A percentile compares a stretch with the other conserved stretches of the same genome.
Conservation (phyloP, 1,140 invertebrate genomes). For the Drosophila erecta region DNA sequence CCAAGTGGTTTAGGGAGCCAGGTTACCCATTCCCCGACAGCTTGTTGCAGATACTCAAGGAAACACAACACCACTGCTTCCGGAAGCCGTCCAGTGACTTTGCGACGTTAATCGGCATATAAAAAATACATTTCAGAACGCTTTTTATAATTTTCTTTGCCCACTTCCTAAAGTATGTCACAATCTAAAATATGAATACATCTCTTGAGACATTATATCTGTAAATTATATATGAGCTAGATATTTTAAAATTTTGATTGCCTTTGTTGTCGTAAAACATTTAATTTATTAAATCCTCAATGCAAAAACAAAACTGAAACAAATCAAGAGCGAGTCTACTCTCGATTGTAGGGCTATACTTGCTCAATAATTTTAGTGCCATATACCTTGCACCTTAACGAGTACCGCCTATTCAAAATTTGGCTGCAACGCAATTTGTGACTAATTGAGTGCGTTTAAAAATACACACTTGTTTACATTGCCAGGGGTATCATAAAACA, state of each 20-base stretch:
- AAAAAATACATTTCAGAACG: not conserved
- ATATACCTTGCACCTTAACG: not conserved
- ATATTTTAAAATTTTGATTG: too few relatives aligned
- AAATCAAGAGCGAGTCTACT: too few relatives aligned
- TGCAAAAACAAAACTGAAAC: too few relatives aligned
- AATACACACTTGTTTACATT: not conserved
- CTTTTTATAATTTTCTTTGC: not conserved
- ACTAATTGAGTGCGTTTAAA: slow-evolving; percentile 2
- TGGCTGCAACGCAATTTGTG: slow-evolving; percentile 18
- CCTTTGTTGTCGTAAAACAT: too few relatives aligned
- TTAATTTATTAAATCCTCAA: too few relatives aligned
- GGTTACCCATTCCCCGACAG: slow-evolving; percentile 3
- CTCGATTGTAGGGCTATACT: too few relatives aligned
- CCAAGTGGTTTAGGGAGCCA: slow-evolving; percentile 4
- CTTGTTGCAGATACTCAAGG: slow-evolving; percentile 45
- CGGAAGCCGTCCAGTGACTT: slow-evolving; percentile 22
- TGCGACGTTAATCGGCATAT: not conserved
- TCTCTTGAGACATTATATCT: not conserved
- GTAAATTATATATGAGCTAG: too few relatives aligned
- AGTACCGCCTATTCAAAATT: not conserved
- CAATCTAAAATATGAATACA: not conserved
- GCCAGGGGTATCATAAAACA: not conserved
- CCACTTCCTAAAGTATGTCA: not conserved
- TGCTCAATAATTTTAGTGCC: not conserved
- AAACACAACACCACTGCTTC: slow-evolving; percentile 40